These are phyloP conservation scores for Choloepus didactylus DNA, from an alignment of 2,797 vertebrate genomes.

Conservation along the genomic window DNA sequence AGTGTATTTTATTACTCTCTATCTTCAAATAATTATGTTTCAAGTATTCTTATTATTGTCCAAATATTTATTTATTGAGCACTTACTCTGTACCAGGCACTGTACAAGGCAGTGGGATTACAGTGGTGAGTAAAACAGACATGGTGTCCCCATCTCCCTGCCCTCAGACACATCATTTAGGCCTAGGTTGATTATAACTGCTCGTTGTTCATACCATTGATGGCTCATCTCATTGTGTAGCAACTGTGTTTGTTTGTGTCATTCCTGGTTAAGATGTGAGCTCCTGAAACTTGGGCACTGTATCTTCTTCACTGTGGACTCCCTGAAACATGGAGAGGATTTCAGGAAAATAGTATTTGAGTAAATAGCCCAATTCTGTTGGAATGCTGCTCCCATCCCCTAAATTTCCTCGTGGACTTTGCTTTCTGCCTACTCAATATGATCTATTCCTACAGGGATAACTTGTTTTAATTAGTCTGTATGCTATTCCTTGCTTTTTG, in stretches of 20 bases:
- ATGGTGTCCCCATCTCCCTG: neutral
- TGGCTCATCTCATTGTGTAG: neutral
- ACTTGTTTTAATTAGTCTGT: neutral
- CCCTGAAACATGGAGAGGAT: neutral
- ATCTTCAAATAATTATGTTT: slow-evolving; percentile 33
- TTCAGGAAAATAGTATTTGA: neutral
- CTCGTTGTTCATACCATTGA: neutral
- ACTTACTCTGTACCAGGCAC: neutral
- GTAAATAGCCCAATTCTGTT: neutral
- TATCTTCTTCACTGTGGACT: neutral
- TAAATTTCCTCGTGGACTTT: slow-evolving; percentile 13
- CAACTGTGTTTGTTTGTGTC: neutral
- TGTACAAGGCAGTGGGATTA: neutral
- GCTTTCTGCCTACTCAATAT: neutral
- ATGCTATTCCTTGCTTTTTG: neutral
- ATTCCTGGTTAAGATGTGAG: neutral
- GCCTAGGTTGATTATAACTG: neutral
- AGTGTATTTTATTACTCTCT: neutral
- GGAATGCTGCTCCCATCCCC: neutral
- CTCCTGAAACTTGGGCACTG: neutral
- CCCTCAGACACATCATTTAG: neutral
- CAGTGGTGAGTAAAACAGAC: neutral
- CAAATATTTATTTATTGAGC: neutral
- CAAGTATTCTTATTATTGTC: neutral
- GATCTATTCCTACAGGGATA: neutral